Evolutionary conservation across 2,797 vertebrate genomes (phyloP).

Genomic region (Psittacula derbiana): DNA sequence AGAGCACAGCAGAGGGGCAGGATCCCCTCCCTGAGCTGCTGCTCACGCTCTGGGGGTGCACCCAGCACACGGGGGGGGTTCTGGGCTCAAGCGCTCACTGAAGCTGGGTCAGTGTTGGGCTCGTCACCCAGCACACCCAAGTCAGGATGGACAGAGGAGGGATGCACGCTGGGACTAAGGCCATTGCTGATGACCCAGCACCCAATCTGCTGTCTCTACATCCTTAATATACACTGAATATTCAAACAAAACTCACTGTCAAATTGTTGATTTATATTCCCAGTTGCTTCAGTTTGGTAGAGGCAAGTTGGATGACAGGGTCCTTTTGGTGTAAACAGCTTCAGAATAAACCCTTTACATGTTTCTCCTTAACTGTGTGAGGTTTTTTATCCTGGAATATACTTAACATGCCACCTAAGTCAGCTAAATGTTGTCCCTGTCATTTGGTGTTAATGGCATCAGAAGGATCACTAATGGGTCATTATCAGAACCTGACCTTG

Average conservation of each 20-base stretch:
- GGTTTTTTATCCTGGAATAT: neutral
- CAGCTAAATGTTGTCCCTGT: neutral
- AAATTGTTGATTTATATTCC: neutral
- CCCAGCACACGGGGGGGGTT: neutral
- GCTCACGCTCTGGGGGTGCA: neutral
- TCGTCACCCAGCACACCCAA: neutral
- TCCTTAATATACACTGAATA: neutral
- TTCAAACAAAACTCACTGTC: neutral
- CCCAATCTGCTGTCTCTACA: neutral
- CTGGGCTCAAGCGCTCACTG: neutral
- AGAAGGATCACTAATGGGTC: neutral
- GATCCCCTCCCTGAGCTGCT: neutral
- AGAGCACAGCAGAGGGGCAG: no score
- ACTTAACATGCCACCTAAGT: neutral
- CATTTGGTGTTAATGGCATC: neutral
- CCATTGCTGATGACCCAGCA: neutral
- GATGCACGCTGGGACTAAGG: rapidly evolving
- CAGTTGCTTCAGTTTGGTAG: neutral
- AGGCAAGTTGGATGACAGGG: neutral
- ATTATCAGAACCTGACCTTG: neutral
- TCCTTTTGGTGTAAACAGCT: neutral
- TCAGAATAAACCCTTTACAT: neutral
- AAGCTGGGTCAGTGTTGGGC: neutral
- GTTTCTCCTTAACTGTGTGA: neutral
- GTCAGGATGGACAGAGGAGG: neutral